Percentiles rank a stretch among this genome's conserved stretches.
Conservation (phyloP, 53 echinoderm and acorn worm species). For the Henricia sp. region DNA sequence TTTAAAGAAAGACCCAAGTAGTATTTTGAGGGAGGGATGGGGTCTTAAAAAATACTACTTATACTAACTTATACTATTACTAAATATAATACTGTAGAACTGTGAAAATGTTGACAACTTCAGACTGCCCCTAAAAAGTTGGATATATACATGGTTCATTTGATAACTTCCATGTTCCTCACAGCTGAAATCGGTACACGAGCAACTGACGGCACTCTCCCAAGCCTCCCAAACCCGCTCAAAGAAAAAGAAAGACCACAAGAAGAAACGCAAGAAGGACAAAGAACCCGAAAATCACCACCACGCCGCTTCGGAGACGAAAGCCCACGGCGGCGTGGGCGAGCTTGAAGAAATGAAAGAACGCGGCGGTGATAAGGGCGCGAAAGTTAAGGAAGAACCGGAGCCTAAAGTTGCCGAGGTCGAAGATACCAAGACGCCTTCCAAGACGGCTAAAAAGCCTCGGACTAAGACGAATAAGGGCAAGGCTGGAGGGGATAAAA, state of each 20-base stretch:
- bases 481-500: conserved; percentile 57
- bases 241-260: conserved; percentile 91
- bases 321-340: conserved; percentile 38
- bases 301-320: conserved; percentile 54
- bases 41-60: no score
- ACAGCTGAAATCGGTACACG: conserved; percentile 96
- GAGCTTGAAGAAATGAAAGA: conserved; percentile 69
- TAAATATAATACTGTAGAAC: no score
- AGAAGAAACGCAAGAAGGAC: conserved; percentile 85
- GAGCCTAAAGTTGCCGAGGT: conserved; percentile 77
- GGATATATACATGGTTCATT: no score
- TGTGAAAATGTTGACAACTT: no score
- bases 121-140: no score
- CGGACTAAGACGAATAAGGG: conserved; percentile 70
- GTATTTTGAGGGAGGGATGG: no score
- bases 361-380: conserved; percentile 46
- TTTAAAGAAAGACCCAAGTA: no score
- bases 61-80: no score
- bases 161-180: no score
- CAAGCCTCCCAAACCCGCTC: conserved; percentile 78
- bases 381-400: no score
- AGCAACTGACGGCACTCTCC: conserved; percentile 87
- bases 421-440: conserved; percentile 66
- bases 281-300: conserved; percentile 76
- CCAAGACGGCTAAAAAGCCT: conserved; percentile 77